Base-by-base conservation (phyloP, 2,797 vertebrate genomes). In the Borostomias antarcticus region DNA sequence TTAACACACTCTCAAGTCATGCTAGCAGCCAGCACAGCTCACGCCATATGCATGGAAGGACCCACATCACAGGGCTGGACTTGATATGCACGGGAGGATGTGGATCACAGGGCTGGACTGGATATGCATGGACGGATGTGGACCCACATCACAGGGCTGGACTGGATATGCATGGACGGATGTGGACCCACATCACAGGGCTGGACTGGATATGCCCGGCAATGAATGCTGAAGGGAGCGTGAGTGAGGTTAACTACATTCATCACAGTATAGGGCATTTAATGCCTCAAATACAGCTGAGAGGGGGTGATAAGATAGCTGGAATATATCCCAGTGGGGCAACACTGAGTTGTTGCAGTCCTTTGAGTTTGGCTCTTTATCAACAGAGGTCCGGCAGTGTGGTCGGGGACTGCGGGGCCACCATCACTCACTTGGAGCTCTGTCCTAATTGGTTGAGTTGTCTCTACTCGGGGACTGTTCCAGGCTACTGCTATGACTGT, bases 121-220 rank as follows among this genome's bases (percentile, higher is more conserved):
- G 76, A 74, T 56, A 76, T 69, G 64, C 64, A 78, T 78, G 63
- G 69, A 62, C 64, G 76, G 64, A 82, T 64, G 69, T 19, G 58
- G 69, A 52, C 64, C 48, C 56, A 70, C 72, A 75, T 71, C 7
- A 47, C 79, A 73, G 72, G 59, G 75, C 77, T 77, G 81, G 73
- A 81, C 74, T 59, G 64, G 72, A 73, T n/a, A n/a, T n/a, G n/a
- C n/a, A n/a, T n/a, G n/a, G n/a, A n/a, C n/a, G n/a, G 75, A 76
- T 71, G 71, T 71, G 66, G 70, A 66, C 23, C n/a, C n/a, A n/a
- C 23, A 21, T 17, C 9, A 15, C 9, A 2, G 9, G 40, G 64
- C 19, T 37, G 69, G 71, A 47, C 61, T 64, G 58, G 25, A 2
- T 5, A 17, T 40, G 64, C 72, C 72, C 45, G 74, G 11, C 5